Evolutionary conservation across 2,888 invertebrate genomes (phyloP).

Genomic region (Apamea crenata): DNA sequence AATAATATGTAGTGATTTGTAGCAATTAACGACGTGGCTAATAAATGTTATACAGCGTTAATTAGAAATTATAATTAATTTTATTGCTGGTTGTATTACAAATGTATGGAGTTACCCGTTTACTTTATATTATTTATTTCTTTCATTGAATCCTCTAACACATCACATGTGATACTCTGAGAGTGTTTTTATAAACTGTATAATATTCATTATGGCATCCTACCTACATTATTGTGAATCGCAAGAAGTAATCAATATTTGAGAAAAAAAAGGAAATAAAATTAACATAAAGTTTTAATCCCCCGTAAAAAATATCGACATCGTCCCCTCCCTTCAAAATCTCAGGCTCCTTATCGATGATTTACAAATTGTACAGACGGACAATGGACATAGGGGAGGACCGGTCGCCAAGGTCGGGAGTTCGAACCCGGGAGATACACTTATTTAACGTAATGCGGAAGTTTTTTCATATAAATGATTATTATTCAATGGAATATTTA

Average conservation of each 20-base stretch:
- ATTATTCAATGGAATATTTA: slow-evolving; percentile 65
- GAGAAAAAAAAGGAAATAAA: too few species aligned
- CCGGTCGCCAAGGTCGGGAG: slow-evolving; percentile 68
- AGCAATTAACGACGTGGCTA: slow-evolving; percentile 29
- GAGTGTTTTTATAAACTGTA: not conserved
- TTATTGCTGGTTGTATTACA: slow-evolving; percentile 1
- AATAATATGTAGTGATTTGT: slow-evolving; percentile 15
- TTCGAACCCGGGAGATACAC: slow-evolving; percentile 57
- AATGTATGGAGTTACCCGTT: not conserved
- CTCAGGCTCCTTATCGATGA: slow-evolving; percentile 75
- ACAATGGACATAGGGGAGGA: slow-evolving; percentile 79
- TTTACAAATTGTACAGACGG: slow-evolving; percentile 80
- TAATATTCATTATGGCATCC: not conserved
- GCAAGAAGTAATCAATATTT: not conserved
- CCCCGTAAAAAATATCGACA: slow-evolving; percentile 38
- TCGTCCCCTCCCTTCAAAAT: slow-evolving; percentile 71
- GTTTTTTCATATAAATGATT: slow-evolving; percentile 60
- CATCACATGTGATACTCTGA: not conserved
- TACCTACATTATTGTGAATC: not conserved
- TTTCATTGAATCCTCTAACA: not conserved
- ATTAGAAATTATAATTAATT: slow-evolving; percentile 28
- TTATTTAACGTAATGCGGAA: slow-evolving; percentile 64
- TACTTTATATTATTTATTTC: not conserved
- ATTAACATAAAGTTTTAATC: slow-evolving; percentile 3
- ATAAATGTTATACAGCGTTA: slow-evolving; percentile 23